These are phyloP conservation scores for Poeciliopsis turneri DNA, from an alignment of 2,797 vertebrate genomes.

Conservation along the genomic window DNA sequence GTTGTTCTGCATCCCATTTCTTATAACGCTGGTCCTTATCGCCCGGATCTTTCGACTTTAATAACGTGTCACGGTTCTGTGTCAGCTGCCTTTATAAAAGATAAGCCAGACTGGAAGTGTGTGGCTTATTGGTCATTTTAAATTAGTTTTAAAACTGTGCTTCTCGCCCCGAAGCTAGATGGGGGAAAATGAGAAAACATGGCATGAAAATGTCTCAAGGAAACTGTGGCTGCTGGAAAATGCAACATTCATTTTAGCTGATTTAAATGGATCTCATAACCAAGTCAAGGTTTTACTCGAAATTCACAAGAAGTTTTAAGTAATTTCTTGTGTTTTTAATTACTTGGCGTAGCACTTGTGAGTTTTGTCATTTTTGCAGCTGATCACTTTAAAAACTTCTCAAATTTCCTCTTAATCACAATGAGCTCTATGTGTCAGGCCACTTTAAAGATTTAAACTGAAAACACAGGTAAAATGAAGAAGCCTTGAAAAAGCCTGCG, in stretches of 20 bases:
- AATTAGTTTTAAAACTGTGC: slow-evolving; percentile 17
- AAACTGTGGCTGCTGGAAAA: background rate
- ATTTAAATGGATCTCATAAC: background rate
- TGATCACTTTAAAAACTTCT: background rate
- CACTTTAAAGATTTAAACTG: background rate
- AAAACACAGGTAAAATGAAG: background rate
- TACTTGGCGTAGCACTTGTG: background rate
- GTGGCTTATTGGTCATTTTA: slow-evolving; percentile 10
- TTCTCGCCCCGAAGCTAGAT: background rate
- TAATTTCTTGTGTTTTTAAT: background rate
- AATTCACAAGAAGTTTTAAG: background rate
- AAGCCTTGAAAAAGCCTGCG: no score
- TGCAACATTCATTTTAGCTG: background rate
- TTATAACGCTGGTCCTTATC: slow-evolving; percentile 7
- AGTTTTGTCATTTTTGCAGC: background rate
- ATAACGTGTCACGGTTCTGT: slow-evolving; percentile 17
- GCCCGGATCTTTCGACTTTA: background rate
- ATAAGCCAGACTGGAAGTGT: background rate
- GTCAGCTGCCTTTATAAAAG: background rate
- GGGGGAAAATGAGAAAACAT: slow-evolving; percentile 3
- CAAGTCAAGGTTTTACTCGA: background rate
- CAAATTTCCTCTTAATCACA: background rate
- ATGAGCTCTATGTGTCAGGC: background rate
- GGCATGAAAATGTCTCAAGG: background rate
- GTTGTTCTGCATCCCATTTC: background rate